A percentile compares a stretch with the other conserved stretches of the same genome.
phyloP scores from a whole-genome alignment of 2,113 vertebrate species.

The Hippocampus comes region DNA sequence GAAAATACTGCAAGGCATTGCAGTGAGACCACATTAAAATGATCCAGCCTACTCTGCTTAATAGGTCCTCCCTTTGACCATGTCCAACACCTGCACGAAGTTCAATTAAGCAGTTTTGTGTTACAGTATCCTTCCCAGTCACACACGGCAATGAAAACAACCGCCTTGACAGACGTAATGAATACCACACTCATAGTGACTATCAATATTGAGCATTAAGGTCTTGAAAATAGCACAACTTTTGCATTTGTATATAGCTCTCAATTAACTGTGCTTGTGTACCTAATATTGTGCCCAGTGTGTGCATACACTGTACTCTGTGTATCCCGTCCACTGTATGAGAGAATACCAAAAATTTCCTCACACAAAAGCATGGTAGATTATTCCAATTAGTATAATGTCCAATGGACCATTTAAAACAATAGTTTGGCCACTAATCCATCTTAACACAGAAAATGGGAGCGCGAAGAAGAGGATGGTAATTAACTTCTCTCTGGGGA shows the following conservation, averaged over 20 bases:
- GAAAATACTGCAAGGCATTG: too few relatives aligned
- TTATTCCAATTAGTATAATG: not conserved
- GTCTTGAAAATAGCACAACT: not conserved
- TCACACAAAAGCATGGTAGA: not conserved
- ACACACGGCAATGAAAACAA: not conserved
- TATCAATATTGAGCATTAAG: not conserved
- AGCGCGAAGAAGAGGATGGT: constrained; percentile 20
- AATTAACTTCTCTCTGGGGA: constrained; percentile 43
- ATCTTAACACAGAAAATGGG: constrained; percentile 21
- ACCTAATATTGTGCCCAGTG: not conserved
- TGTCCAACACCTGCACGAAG: too few relatives aligned
- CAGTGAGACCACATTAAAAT: too few relatives aligned
- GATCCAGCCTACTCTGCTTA: too few relatives aligned
- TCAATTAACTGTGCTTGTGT: not conserved
- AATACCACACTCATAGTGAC: not conserved
- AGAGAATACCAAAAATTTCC: not conserved
- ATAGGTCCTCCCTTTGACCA: too few relatives aligned
- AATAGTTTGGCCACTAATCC: constrained; percentile 24
- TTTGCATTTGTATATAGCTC: not conserved
- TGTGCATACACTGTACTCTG: not conserved
- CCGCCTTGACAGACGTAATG: not conserved
- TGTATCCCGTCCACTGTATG: not conserved
- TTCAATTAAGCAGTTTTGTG: not conserved
- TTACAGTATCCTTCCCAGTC: not conserved
- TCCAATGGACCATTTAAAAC: constrained; percentile 1